These are phyloP conservation scores for Phenacoccus solenopsis DNA, from an alignment of 1,140 invertebrate species.

Conservation along the genomic window DNA sequence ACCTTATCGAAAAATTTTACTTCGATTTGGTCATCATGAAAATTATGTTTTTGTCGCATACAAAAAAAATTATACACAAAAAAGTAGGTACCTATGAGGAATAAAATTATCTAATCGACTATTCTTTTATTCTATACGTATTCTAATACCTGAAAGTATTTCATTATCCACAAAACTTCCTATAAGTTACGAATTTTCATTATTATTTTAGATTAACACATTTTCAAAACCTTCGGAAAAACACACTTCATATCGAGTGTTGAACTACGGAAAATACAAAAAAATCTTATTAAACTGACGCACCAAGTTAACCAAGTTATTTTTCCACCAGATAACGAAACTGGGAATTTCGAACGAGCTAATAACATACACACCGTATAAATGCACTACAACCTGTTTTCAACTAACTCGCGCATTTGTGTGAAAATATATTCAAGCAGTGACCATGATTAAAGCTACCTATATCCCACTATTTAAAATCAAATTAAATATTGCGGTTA, in stretches of 20 bases:
- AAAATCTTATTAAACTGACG: not conserved
- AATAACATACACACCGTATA: not conserved
- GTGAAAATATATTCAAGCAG: not conserved
- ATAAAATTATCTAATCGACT: no score
- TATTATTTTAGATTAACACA: not conserved
- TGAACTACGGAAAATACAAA: not conserved
- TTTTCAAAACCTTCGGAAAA: not conserved
- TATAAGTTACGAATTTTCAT: not conserved
- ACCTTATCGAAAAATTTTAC: no score
- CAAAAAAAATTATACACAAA: no score
- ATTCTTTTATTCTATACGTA: no score
- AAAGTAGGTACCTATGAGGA: no score
- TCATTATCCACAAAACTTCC: not conserved
- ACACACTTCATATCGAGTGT: not conserved
- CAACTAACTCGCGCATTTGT: not conserved
- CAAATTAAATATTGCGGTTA: not conserved
- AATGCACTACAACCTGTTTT: not conserved
- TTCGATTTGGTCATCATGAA: no score
- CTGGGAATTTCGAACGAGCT: not conserved
- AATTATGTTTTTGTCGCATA: no score
- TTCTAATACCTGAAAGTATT: not conserved
- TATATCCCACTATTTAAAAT: conserved; percentile 3
- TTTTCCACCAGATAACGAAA: not conserved
- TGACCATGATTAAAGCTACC: not conserved
- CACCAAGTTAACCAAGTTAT: not conserved